These are phyloP conservation scores for Dryas iulia DNA, from an alignment of 1,140 invertebrate genomes.

Conservation along the genomic window DNA sequence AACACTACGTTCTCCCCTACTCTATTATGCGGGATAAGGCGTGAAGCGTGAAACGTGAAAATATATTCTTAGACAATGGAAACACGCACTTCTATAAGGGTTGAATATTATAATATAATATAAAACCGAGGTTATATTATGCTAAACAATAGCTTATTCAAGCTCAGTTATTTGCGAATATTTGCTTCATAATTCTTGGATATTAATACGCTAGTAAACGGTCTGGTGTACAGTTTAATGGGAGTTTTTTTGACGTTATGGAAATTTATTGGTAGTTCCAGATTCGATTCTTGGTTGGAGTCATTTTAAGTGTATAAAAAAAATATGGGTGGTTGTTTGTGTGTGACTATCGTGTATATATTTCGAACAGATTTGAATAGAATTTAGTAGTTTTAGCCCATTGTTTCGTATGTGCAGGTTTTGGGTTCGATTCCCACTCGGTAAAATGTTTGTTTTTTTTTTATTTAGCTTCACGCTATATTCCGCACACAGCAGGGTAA, in stretches of 20 bases:
- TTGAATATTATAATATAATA: slow-evolving; percentile 34
- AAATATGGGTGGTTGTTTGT: too few species aligned
- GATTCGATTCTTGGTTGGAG: not conserved
- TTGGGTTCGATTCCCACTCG: too few species aligned
- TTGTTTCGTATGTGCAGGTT: too few species aligned
- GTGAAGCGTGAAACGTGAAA: not conserved
- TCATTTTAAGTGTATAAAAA: too few species aligned
- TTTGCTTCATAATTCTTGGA: slow-evolving; percentile 38
- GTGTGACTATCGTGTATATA: too few species aligned
- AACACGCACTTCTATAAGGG: slow-evolving; percentile 15
- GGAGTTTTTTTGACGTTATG: not conserved
- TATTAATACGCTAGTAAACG: slow-evolving; percentile 17
- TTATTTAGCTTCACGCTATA: too few species aligned
- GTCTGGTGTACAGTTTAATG: not conserved
- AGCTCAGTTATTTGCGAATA: slow-evolving; percentile 13
- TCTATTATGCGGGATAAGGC: too few species aligned
- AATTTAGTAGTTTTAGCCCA: too few species aligned
- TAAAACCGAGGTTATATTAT: slow-evolving; percentile 18
- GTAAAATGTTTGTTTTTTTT: too few species aligned
- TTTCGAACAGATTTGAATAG: too few species aligned
- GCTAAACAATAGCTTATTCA: slow-evolving; percentile 19
- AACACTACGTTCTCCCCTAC: too few species aligned
- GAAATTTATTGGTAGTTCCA: not conserved
- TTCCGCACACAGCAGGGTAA: too few species aligned
- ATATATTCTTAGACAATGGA: slow-evolving; percentile 25